Evolutionary conservation across 2,888 invertebrate genomes (phyloP).

Genomic region (Gerris lacustris): DNA sequence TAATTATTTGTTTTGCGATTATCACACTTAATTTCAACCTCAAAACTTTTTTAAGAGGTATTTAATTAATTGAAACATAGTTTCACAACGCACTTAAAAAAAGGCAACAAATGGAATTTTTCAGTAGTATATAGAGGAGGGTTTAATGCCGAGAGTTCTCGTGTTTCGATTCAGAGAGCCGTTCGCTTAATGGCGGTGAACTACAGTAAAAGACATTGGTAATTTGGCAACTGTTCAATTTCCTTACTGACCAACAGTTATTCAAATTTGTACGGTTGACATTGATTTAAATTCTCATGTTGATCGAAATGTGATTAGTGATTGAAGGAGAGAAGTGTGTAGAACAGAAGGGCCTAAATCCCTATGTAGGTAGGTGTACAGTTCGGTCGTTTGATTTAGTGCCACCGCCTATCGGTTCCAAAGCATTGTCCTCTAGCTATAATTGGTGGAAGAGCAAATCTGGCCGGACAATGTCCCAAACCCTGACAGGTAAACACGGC

Average conservation of each 20-base stretch:
- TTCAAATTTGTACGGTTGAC: background rate
- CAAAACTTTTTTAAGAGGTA: too few relatives aligned
- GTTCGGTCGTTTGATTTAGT: background rate
- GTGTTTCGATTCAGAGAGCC: too few relatives aligned
- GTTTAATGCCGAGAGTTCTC: too few relatives aligned
- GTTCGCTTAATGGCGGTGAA: too few relatives aligned
- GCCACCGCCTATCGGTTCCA: background rate
- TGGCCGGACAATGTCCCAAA: background rate
- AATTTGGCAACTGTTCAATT: background rate
- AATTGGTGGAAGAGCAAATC: background rate
- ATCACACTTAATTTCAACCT: too few relatives aligned
- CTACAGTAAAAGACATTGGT: background rate
- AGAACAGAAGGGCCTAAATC: background rate
- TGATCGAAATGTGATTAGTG: background rate
- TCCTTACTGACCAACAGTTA: background rate
- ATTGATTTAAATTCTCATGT: too few relatives aligned
- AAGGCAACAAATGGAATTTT: too few relatives aligned
- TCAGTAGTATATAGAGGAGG: too few relatives aligned
- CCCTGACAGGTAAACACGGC: background rate
- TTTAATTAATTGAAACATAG: too few relatives aligned
- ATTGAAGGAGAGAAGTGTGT: background rate
- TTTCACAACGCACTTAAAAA: too few relatives aligned
- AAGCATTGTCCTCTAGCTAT: background rate
- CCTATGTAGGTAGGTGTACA: background rate
- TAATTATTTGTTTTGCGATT: too few relatives aligned